Conservation (phyloP, 2,888 invertebrate species). For the Trachelus stipa region DNA sequence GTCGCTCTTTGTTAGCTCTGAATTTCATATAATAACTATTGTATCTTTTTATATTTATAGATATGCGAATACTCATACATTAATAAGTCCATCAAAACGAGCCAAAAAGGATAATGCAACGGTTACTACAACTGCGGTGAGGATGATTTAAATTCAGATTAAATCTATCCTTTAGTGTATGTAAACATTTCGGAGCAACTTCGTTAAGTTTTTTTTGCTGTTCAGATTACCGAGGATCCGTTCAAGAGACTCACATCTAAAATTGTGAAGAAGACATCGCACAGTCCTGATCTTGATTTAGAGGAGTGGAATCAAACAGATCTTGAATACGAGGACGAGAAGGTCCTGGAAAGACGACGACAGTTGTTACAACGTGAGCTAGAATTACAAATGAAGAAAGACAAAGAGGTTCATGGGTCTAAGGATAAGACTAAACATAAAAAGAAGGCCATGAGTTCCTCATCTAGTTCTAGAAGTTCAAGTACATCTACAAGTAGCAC, state of each 20-base stretch:
- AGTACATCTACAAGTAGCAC: constrained; percentile 75
- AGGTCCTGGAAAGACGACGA: constrained; percentile 80
- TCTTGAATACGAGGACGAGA: constrained; percentile 84
- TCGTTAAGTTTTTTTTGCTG: background rate
- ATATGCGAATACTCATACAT: constrained; percentile 77
- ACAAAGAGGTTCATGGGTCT: constrained; percentile 74
- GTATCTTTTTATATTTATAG: constrained; percentile 48
- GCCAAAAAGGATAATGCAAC: constrained; percentile 74
- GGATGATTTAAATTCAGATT: constrained; percentile 21
- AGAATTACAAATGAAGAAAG: constrained; percentile 83
- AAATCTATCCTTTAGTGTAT: background rate
- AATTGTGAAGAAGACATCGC: constrained; percentile 70
- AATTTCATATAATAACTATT: constrained; percentile 14
- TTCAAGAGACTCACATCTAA: constrained; percentile 76
- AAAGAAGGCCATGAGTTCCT: constrained; percentile 76
- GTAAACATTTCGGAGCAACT: background rate
- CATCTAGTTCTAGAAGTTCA: constrained; percentile 76
- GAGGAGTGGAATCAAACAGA: constrained; percentile 84
- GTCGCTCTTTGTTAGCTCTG: constrained; percentile 14
- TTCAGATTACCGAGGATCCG: constrained; percentile 71
- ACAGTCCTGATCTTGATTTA: constrained; percentile 75
- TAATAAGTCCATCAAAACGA: constrained; percentile 82
- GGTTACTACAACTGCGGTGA: constrained; percentile 58
- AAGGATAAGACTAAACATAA: constrained; percentile 73
- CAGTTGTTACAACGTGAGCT: constrained; percentile 82